A percentile compares a stretch with the other conserved stretches of the same genome.
Evolutionary conservation across 2,797 vertebrate species (phyloP).

Genomic region (Eptatretus atami): DNA sequence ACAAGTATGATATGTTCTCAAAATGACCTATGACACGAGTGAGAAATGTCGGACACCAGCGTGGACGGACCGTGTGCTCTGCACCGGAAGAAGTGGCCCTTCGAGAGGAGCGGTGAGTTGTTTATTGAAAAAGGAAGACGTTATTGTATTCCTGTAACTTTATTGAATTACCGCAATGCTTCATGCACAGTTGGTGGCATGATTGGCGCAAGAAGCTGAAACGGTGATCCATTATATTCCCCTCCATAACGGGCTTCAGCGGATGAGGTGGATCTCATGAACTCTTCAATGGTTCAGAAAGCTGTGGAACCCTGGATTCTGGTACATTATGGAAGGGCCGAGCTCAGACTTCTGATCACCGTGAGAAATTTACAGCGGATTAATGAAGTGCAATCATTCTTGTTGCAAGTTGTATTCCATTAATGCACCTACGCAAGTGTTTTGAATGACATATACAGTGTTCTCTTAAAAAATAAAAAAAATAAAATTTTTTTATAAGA

Average conservation of each 20-base stretch:
- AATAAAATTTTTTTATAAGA: not conserved
- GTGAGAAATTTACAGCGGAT: constrained; percentile 14
- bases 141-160: not conserved
- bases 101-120: constrained; percentile 45
- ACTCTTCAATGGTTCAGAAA: constrained; percentile 30
- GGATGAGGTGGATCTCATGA: constrained; percentile 66
- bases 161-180: too few relatives aligned
- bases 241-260: constrained; percentile 16
- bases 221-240: too few relatives aligned
- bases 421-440: not conserved
- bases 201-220: too few relatives aligned
- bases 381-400: constrained; percentile 6
- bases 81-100: constrained; percentile 91
- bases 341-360: constrained; percentile 90
- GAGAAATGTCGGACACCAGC: constrained; percentile 92
- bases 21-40: constrained; percentile 83
- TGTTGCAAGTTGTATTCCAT: not conserved
- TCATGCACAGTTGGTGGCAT: too few relatives aligned
- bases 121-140: not conserved
- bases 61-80: constrained; percentile 85
- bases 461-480: too few relatives aligned
- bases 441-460: not conserved
- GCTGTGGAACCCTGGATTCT: constrained; percentile 48
- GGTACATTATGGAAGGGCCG: constrained; percentile 66
- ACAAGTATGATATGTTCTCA: constrained; percentile 93